Conservation (phyloP, 2,888 invertebrate species). For the Deilephila porcellus region DNA sequence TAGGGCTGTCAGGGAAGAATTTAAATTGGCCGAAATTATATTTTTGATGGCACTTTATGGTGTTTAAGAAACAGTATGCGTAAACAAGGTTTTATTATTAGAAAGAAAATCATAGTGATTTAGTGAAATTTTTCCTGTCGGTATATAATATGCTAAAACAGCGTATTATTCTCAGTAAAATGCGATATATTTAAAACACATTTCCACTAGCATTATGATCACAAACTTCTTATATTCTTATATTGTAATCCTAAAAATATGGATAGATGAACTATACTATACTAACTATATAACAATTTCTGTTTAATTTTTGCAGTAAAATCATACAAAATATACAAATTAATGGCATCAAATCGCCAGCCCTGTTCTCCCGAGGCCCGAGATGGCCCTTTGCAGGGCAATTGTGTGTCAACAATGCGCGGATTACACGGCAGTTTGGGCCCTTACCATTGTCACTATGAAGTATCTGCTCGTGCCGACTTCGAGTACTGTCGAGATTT, state of each 20-base stretch:
- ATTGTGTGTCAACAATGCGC: slow-evolving; percentile 40
- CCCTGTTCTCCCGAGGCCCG: slow-evolving; percentile 30
- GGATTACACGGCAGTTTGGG: slow-evolving; percentile 41
- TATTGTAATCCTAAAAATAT: not conserved
- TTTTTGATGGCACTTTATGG: not conserved
- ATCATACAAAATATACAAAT: too few relatives aligned
- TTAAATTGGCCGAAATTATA: not conserved
- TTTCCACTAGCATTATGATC: too few relatives aligned
- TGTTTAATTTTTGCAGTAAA: too few relatives aligned
- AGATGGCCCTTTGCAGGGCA: slow-evolving; percentile 44
- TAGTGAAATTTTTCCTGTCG: too few relatives aligned
- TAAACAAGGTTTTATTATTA: not conserved
- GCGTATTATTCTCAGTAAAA: too few relatives aligned
- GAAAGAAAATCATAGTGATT: too few relatives aligned
- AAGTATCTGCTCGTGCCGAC: slow-evolving; percentile 14
- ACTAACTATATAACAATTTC: too few relatives aligned
- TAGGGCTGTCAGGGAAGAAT: slow-evolving; percentile 22
- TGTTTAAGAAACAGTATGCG: not conserved
- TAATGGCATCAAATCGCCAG: not conserved
- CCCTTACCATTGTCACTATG: slow-evolving; percentile 35
- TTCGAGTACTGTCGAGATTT: slow-evolving; percentile 13
- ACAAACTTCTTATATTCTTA: too few relatives aligned
- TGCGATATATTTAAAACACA: too few relatives aligned
- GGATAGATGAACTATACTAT: not conserved
- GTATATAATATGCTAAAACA: too few relatives aligned